Base-by-base conservation (phyloP, 2,797 vertebrate species). In the Etheostoma nigrum region DNA sequence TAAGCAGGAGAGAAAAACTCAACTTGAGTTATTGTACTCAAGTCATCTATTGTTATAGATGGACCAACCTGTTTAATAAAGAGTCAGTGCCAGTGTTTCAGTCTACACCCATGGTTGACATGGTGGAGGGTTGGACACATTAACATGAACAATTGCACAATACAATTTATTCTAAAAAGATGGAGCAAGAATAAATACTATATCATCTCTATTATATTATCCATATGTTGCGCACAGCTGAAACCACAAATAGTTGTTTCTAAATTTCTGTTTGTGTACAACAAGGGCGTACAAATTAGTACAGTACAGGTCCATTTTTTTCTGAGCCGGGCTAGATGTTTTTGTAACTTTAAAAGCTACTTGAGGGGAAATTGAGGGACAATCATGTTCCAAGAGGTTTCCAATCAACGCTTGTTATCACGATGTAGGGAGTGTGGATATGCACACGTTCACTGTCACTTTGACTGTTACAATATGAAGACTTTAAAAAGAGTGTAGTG, bases 401-500 rank as follows among this genome's bases (percentile, higher is more conserved):
- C 45, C 61, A 55, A 67, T 21, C 5, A 40, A 66, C 53, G 52
- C 14, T 47, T 30, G 30, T 30, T 30, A 30, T 30, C 30, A 30
- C 30, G 5, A 14, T 44, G 36, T 53, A 23, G 2, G 53, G 18
- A 40, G 44, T 63, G 25, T 47, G 52, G 36, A 9, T 42, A 51
- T 64, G 30, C 2, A 27, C 11, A 78, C 45, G 25, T 58, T 68
- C 30, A 30, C 23, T n/a, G 33, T 36, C 44, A 70, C 47, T 25
- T 64, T 42, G 42, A 61, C 36, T 57, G 16, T 36, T 51, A 62
- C 52, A 63, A 44, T 30, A 27, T 33, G 33, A 55, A 45, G 1
- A 19, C 21, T 48, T 55, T 23, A 30, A 62, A 67, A 53, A 36
- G 61, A 27, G 36, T 44, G 36, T 30, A 64, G 71, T 67, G 55